Evolutionary conservation across 2,113 vertebrate species (phyloP), one percentile per base, ranked within the genome.

Genomic region (Cygnus atratus): DNA sequence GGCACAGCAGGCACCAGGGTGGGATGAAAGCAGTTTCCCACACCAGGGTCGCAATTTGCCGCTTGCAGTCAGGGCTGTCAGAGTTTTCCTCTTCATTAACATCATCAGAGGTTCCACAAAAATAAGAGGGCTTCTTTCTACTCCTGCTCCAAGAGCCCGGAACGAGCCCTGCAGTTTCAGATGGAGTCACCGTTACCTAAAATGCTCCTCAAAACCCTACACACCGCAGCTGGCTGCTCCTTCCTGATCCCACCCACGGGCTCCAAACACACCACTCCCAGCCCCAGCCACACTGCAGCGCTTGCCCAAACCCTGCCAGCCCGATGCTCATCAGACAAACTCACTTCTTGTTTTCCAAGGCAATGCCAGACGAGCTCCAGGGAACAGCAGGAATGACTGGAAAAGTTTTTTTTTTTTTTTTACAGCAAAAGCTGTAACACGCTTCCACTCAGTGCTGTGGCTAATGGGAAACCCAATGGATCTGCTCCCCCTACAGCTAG

Each of bases 291-390:
- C 4, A 54, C 66, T 25, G 54, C 24, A 12, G 13, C 58, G 6
- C 26, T 66, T 21, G 5, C 44, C 78, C 39, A 12, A 35, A 15
- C 33, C 54, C 37, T 14, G 39, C 58, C 57, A 39, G 8, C 25
- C 68, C 37, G 1, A 8, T 14, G 37, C 24, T 19, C 13, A 2
- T 24, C 65, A 44, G 16, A 54, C 26, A 52, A 28, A 59, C 25
- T 8, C 5, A 39, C 68, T 37, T 25, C 50, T 65, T 12, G 33
- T 67, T 37, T 48, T 6, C n/a, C 9, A 50, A 41, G 7, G 63
- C 78, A 48, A 61, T 29, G 3, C 4, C 41, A 19, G 41, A 3
- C 0, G 4, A 71, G 84, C 70, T 58, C 77, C 1, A 0, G 0
- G 17, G 48, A 25, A n/a, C 35, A 15, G 29, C 29, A 9, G 35